These are phyloP conservation scores for Emydoidea blandingii DNA, from an alignment of 2,797 vertebrate species.

Conservation along the genomic window DNA sequence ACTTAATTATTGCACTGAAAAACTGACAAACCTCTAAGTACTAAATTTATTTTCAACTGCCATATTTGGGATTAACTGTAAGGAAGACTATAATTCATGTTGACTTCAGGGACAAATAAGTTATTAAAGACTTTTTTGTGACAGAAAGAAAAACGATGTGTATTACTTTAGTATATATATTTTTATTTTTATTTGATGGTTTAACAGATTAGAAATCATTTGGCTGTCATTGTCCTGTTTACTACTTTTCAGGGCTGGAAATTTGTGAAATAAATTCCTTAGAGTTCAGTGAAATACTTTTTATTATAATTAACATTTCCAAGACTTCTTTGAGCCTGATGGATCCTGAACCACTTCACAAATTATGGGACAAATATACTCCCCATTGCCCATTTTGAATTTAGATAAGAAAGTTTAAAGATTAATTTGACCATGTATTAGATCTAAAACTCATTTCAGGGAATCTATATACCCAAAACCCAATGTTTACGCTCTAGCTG, in stretches of 20 bases:
- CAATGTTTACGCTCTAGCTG: slow-evolving; percentile 21
- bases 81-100: slow-evolving; percentile 1
- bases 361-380: not conserved
- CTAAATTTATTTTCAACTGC: slow-evolving; percentile 5
- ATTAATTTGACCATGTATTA: not conserved
- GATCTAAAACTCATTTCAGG: not conserved
- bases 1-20: slow-evolving; percentile 7
- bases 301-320: not conserved
- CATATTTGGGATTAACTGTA: not conserved
- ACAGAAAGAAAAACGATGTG: not conserved
- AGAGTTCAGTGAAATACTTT: not conserved
- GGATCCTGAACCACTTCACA: not conserved
- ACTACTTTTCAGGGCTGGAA: not conserved
- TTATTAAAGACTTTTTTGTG: slow-evolving; percentile 3
- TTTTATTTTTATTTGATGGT: not conserved
- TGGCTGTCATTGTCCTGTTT: fast-evolving
- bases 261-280: not conserved
- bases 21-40: not conserved
- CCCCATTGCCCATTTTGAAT: not conserved
- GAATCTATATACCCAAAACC: not conserved
- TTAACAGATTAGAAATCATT: not conserved
- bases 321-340: not conserved
- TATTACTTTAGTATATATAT: not conserved
- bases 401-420: not conserved
- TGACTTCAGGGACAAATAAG: not conserved